These are phyloP conservation scores for Alauda arvensis DNA, from an alignment of 2,797 vertebrate genomes.

Conservation along the genomic window DNA sequence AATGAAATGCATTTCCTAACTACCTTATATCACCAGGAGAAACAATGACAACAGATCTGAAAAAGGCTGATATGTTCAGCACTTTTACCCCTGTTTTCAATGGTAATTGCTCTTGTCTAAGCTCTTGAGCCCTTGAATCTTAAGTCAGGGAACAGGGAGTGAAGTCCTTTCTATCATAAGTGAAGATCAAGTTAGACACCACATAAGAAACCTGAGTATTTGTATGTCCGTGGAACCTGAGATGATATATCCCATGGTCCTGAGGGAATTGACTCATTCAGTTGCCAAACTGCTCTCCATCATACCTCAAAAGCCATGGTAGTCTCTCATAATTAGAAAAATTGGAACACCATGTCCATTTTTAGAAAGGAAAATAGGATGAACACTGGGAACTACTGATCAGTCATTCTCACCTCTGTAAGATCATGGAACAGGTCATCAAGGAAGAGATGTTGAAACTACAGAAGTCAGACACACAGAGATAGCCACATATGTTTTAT, in stretches of 20 bases:
- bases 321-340: background rate
- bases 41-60: background rate
- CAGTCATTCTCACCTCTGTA: background rate
- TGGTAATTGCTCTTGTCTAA: accelerated
- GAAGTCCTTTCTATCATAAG: background rate
- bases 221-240: background rate
- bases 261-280: background rate
- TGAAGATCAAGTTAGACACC: background rate
- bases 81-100: background rate
- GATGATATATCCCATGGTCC: background rate
- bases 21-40: background rate
- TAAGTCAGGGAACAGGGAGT: background rate
- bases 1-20: background rate
- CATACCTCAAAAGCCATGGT: background rate
- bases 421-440: background rate
- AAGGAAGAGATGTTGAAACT: background rate
- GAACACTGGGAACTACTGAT: background rate
- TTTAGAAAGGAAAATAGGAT: background rate
- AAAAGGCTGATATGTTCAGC: background rate
- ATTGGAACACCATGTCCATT: background rate
- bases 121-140: background rate
- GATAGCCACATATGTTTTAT: background rate
- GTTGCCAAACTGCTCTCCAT: background rate
- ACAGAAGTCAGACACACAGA: accelerated
- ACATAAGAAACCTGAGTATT: background rate